Evolutionary conservation across 2,888 invertebrate genomes (phyloP).

Genomic region (Drosophila formosana): DNA sequence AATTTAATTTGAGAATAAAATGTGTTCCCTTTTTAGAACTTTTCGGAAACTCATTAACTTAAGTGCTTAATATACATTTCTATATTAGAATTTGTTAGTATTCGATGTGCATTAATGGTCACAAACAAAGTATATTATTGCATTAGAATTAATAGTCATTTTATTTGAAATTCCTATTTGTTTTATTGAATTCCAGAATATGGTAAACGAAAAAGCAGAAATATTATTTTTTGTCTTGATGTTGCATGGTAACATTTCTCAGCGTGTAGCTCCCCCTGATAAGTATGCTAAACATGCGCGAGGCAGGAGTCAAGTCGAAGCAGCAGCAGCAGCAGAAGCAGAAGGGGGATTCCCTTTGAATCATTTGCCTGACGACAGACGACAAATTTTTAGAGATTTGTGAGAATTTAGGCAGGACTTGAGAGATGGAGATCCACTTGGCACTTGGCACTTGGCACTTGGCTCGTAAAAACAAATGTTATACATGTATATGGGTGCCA

Average conservation of each 20-base stretch:
- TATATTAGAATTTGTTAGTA: too few species aligned
- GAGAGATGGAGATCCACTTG: neutral
- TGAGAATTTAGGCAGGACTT: conserved; percentile 67
- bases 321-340: neutral
- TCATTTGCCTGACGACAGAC: conserved; percentile 60
- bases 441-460: neutral
- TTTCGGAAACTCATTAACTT: too few species aligned
- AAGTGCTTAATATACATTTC: too few species aligned
- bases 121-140: too few species aligned
- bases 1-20: too few species aligned
- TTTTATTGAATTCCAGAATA: too few species aligned
- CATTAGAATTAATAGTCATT: too few species aligned
- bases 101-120: too few species aligned
- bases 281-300: conserved; percentile 74
- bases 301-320: neutral
- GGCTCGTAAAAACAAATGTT: conserved; percentile 45
- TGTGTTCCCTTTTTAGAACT: too few species aligned
- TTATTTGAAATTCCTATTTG: too few species aligned
- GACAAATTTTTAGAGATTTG: conserved; percentile 82
- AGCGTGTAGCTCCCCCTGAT: conserved; percentile 17
- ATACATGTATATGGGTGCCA: conserved; percentile 18
- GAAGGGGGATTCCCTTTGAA: neutral
- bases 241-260: neutral
- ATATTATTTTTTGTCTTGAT: too few species aligned
- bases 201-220: too few species aligned